These are phyloP conservation scores for Falco columbarius DNA, from an alignment of 2,797 vertebrate species.

Conservation along the genomic window DNA sequence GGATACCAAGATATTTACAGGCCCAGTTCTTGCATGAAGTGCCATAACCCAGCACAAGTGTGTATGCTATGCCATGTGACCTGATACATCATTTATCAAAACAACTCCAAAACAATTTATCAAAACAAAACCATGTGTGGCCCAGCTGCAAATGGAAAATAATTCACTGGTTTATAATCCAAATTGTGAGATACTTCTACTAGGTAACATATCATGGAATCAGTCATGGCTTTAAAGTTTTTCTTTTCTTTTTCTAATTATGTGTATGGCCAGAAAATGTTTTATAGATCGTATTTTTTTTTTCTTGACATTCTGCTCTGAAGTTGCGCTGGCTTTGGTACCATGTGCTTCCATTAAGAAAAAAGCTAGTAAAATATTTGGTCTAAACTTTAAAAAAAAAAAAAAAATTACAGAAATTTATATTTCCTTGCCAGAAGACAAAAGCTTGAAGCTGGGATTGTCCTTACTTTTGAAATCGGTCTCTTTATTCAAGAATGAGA, in stretches of 20 bases:
- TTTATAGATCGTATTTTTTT: neutral
- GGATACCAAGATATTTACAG: neutral
- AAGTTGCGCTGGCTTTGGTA: neutral
- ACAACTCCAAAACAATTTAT: neutral
- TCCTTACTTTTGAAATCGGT: neutral
- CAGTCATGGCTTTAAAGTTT: neutral
- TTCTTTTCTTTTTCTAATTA: neutral
- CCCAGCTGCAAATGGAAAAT: neutral
- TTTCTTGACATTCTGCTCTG: neutral
- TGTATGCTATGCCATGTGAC: fast-evolving
- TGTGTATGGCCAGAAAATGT: neutral
- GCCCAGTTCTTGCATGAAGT: neutral
- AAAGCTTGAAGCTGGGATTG: neutral
- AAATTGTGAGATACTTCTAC: neutral
- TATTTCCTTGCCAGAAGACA: neutral
- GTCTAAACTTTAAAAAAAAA: neutral
- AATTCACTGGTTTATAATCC: neutral
- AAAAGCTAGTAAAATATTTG: neutral
- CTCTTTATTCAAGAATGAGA: neutral
- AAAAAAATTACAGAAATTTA: neutral
- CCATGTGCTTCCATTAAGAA: neutral
- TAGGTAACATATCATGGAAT: neutral
- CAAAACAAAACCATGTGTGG: neutral
- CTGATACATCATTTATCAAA: neutral
- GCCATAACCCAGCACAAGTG: neutral